These are phyloP conservation scores for Phrixothrix hirtus DNA, from an alignment of 2,888 invertebrate genomes.

Conservation along the genomic window DNA sequence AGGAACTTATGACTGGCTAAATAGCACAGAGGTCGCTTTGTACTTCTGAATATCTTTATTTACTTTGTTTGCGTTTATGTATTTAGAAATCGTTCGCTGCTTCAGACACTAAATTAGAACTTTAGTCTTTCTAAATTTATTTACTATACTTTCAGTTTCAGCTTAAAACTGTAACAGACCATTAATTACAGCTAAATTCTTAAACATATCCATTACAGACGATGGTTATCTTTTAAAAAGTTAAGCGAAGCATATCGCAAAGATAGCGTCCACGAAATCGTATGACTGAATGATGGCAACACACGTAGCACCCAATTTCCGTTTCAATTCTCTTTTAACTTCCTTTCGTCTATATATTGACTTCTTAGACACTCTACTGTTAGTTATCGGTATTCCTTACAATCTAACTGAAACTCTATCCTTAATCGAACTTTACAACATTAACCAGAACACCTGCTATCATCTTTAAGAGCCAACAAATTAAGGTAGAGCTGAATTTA, in stretches of 20 bases:
- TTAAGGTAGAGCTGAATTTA: conserved; percentile 29
- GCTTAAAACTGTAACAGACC: too few relatives aligned
- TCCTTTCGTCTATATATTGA: conserved; percentile 40
- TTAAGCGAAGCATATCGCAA: conserved; percentile 24
- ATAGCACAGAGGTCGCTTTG: too few relatives aligned
- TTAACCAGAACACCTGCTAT: conserved; percentile 29
- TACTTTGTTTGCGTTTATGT: too few relatives aligned
- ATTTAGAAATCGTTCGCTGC: neutral
- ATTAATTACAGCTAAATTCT: too few relatives aligned
- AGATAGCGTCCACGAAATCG: conserved; percentile 37
- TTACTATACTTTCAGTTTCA: neutral
- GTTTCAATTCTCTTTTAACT: conserved; percentile 44
- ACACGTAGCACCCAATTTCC: conserved; percentile 48
- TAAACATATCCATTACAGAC: too few relatives aligned
- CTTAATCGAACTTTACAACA: conserved; percentile 30
- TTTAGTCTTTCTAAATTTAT: neutral
- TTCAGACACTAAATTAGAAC: too few relatives aligned
- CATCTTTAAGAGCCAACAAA: conserved; percentile 26
- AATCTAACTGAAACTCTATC: conserved; percentile 25
- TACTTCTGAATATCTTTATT: too few relatives aligned
- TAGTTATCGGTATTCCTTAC: conserved; percentile 34
- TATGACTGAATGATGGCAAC: conserved; percentile 41
- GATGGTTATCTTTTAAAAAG: conserved; percentile 19
- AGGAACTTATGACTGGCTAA: too few relatives aligned
- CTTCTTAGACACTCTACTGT: conserved; percentile 36